Evolutionary conservation across 2,797 vertebrate genomes (phyloP).

Genomic region (Pipistrellus nathusii): DNA sequence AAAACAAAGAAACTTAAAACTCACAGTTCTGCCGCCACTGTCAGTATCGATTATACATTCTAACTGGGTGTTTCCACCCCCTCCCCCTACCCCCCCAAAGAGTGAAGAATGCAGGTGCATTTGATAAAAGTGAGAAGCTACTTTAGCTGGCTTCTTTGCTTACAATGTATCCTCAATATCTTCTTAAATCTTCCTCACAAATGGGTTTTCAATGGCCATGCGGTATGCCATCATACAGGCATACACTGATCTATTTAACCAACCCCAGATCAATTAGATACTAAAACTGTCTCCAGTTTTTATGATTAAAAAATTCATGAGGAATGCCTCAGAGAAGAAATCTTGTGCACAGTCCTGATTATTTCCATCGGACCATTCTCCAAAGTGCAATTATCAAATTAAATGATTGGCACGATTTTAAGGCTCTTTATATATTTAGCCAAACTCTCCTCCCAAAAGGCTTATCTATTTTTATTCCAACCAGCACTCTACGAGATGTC

Average conservation of each 20-base stretch:
- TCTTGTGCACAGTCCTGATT: not conserved
- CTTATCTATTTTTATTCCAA: not conserved
- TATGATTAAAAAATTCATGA: not conserved
- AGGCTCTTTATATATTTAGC: not conserved
- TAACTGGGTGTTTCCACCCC: too few relatives aligned
- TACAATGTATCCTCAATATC: too few relatives aligned
- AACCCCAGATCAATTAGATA: not conserved
- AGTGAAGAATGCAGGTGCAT: not conserved
- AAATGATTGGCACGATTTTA: not conserved
- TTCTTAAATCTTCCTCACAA: not conserved
- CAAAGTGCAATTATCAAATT: not conserved
- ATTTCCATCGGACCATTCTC: not conserved
- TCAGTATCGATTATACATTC: not conserved
- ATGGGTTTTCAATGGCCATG: not conserved
- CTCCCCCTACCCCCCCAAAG: rapidly evolving
- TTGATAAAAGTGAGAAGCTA: not conserved
- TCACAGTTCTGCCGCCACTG: not conserved
- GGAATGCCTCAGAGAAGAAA: not conserved
- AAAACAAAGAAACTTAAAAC: not conserved
- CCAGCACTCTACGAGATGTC: not conserved
- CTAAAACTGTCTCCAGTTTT: not conserved
- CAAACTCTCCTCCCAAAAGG: not conserved
- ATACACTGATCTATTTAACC: not conserved
- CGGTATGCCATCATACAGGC: not conserved
- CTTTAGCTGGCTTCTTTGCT: not conserved